Evolutionary conservation across 2,888 invertebrate species (phyloP), one percentile per base, ranked within the genome.

Genomic region (Rhabditophanes sp.): DNA sequence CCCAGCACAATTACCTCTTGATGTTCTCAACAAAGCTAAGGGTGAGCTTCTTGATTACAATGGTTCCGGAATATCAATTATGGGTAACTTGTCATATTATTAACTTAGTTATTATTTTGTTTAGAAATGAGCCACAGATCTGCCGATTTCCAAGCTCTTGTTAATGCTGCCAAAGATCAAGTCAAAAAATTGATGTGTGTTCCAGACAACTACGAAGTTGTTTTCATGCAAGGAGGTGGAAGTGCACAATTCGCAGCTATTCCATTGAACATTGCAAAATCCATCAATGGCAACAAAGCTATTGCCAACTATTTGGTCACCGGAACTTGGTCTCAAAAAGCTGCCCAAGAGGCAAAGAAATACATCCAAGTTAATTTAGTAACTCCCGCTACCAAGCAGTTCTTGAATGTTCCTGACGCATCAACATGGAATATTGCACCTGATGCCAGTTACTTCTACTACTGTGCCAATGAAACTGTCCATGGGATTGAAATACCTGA

Each of bases 381-480:
- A 9, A 17, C 16, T 11, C 38, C 14, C 19, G 7, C 7, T 15
- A 9, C 33, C 8, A 56, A 56, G 25, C 54, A 53, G n/a, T 56
- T 45, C 35, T 40, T 41, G 3, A 47, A 50, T 4, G 48, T 56
- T 3, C 53, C 58, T 9, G 42, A 40, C 11, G 41, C 42, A 19
- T 30, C 33, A 21, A 39, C 39, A 26, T 59, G 59, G 59, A 42
- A 49, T 12, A 38, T 48, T 16, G 48, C 48, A 29, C 24, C 46
- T 0, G 78, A 87, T 39, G 90, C 93, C 14, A 82, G 88, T 0
- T 96, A 88, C 66, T 77, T 93, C 1, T 88, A 87, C 64, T 88
- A 87, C 65, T 96, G 96, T 67, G 80, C 79, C 50, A 96, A 96
- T 66, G 96, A 96, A 73, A 96, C 96, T 8, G 80, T 96, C 39